phyloP scores from a whole-genome alignment of 1,140 invertebrate genomes.

The Procambarus clarkii region DNA sequence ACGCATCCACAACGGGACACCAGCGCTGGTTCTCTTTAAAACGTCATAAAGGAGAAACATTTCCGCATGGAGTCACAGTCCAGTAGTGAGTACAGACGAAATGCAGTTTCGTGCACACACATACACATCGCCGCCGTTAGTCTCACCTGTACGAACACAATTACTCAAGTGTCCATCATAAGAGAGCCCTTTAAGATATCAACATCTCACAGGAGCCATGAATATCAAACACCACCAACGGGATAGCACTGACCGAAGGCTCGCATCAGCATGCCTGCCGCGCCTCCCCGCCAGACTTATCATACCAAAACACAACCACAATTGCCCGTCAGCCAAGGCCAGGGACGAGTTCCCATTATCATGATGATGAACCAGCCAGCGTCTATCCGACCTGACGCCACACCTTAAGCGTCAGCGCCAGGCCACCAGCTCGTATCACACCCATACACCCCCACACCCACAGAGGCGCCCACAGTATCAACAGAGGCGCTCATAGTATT shows the following conservation, averaged over 20 bases:
- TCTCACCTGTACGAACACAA: neutral
- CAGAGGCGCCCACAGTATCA: too few relatives aligned
- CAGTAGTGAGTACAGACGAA: too few relatives aligned
- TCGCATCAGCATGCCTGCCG: neutral
- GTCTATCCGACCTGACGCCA: neutral
- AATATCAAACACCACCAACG: neutral
- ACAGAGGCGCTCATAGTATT: too few relatives aligned
- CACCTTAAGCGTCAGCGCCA: neutral
- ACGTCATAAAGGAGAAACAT: too few relatives aligned
- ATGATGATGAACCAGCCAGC: conserved; percentile 17
- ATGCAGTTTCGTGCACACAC: too few relatives aligned
- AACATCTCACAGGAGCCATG: neutral
- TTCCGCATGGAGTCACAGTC: too few relatives aligned
- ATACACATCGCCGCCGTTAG: too few relatives aligned
- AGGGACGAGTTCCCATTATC: conserved; percentile 4
- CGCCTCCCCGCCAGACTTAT: neutral
- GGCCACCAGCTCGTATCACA: neutral
- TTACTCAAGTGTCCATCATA: neutral
- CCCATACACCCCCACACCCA: neutral
- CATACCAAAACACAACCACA: conserved; percentile 20
- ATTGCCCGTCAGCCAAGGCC: conserved; percentile 6
- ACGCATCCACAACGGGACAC: too few relatives aligned
- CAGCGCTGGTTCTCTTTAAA: too few relatives aligned
- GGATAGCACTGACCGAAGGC: neutral
- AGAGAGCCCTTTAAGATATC: neutral